Base-by-base conservation (phyloP, 2,113 vertebrate species). In the Spermophilus dauricus region DNA sequence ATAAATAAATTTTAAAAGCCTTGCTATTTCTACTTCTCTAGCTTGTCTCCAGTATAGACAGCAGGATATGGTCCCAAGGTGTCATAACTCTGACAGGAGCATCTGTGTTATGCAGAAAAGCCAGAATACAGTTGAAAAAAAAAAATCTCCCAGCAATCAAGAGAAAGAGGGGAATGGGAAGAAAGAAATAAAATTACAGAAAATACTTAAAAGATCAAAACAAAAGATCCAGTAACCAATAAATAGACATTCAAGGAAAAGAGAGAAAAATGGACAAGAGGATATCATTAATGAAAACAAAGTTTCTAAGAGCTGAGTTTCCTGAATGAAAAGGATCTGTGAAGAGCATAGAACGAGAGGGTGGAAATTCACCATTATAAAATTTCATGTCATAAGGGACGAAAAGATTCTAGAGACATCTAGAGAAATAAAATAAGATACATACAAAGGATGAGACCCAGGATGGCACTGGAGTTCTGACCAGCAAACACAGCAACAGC, bases 331-430 rank as follows among this genome's bases (percentile, higher is more conserved):
- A 89, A 87, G 4, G 10, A 81, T 86, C 24, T 83, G 34, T 34
- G 73, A 63, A 87, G 58, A 34, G 69, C 42, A 45, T 1, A 89
- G 70, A 89, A 37, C 2, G 11, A 53, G 58, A 37, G 22, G 8
- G 24, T 8, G 12, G 32, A 61, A 42, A 92, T 73, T 18, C 16
- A 78, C 16, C 13, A 73, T n/a, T 8, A 70, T 91, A 42, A 95
- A 95, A 88, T 53, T 80, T 78, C 20, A 20, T 45, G 85, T 63
- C 6, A 6, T n/a, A 8, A 18, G 48, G 0, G 20, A 88, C 73
- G 81, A 93, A 89, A 63, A 92, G 48, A 77, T 83, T 67, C 48
- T 93, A 61, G 56, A 95, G 70, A 56, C 48, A 63, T 96, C 56
- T 39, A 85, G 37, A 96, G 48, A 89, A 78, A 12, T 51, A 70